These are phyloP conservation scores for Lytechinus variegatus DNA, from an alignment of 35 echinoderm and acorn worm genomes.

Conservation along the genomic window DNA sequence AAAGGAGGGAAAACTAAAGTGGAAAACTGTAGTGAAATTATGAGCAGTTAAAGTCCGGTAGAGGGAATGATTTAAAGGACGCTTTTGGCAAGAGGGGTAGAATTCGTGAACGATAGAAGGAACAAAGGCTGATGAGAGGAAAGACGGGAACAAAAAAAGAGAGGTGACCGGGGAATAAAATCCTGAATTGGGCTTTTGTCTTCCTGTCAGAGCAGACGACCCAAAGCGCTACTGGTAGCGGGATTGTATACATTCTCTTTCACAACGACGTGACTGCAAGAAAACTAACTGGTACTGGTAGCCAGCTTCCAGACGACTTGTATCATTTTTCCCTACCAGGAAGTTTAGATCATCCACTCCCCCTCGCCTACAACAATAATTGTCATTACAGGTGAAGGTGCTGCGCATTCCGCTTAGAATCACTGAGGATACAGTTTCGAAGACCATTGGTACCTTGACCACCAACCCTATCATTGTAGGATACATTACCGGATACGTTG, in stretches of 20 bases:
- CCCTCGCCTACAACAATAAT: background rate
- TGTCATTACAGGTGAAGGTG: background rate
- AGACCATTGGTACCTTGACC: background rate
- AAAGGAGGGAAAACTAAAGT: too few species aligned
- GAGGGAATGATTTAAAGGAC: background rate
- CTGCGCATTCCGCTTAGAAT: background rate
- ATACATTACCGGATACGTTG: background rate
- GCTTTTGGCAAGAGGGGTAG: background rate
- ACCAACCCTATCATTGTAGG: background rate
- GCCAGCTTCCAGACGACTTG: background rate
- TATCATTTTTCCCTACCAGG: background rate
- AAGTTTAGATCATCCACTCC: background rate
- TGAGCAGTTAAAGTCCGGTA: background rate
- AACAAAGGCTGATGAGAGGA: background rate
- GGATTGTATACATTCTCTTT: background rate
- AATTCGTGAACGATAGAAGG: too few species aligned
- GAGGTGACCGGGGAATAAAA: background rate
- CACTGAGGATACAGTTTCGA: background rate
- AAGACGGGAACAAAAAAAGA: background rate
- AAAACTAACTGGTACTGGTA: background rate
- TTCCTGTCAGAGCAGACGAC: background rate
- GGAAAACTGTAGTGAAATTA: too few species aligned
- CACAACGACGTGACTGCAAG: background rate
- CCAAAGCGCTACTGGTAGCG: background rate
- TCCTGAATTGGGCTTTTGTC: constrained; percentile 7